Conservation (phyloP, 2,888 invertebrate species). For the Lutraria lutraria region DNA sequence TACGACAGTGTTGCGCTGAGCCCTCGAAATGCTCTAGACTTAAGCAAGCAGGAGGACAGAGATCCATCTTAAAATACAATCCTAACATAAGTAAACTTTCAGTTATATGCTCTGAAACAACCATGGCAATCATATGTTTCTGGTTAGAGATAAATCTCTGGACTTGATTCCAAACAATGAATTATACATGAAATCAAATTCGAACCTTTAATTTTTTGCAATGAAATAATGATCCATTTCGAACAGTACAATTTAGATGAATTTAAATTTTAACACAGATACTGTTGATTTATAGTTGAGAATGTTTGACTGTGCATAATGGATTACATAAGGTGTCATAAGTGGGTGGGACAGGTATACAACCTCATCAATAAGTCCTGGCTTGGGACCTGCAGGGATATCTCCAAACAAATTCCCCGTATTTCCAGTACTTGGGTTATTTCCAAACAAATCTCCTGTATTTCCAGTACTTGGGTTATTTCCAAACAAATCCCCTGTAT, state of each 20-base stretch:
- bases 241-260: neutral
- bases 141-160: too few relatives aligned
- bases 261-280: neutral
- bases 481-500: constrained; percentile 29
- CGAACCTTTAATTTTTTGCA: too few relatives aligned
- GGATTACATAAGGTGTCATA: neutral
- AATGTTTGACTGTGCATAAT: neutral
- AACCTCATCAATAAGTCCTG: constrained; percentile 7
- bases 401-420: constrained; percentile 19
- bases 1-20: too few relatives aligned
- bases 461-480: neutral
- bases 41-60: too few relatives aligned
- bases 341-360: neutral
- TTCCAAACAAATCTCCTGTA: constrained; percentile 28
- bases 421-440: neutral
- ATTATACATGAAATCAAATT: too few relatives aligned
- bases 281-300: neutral
- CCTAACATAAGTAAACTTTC: too few relatives aligned
- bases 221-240: too few relatives aligned
- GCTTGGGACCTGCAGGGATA: neutral
- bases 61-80: too few relatives aligned
- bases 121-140: too few relatives aligned
- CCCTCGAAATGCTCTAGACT: too few relatives aligned
- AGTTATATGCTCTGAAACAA: too few relatives aligned
- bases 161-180: too few relatives aligned